Percentiles rank a stretch among this genome's conserved stretches.
These are phyloP conservation scores for Morbakka virulenta DNA, from an alignment of 30 jellyfish, hydroid and myxozoan genomes.

Conservation along the genomic window DNA sequence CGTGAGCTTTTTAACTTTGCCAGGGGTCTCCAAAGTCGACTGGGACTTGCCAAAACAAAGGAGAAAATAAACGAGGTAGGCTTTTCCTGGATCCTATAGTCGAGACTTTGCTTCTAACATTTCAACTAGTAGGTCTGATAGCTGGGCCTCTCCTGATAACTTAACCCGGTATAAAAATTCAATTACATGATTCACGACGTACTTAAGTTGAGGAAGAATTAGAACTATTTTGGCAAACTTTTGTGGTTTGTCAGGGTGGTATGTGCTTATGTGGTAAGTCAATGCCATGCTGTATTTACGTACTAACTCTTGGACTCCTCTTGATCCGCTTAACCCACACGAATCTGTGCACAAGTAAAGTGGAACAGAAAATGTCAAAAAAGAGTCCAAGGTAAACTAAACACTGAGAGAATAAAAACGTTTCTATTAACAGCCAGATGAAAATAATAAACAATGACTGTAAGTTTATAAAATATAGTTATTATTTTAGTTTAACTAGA, in stretches of 20 bases:
- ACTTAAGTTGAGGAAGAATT: constrained; percentile 85
- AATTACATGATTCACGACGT: constrained; percentile 70
- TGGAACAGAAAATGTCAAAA: background rate
- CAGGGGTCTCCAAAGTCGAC: too few relatives aligned
- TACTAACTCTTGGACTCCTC: constrained; percentile 74
- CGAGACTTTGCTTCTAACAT: constrained; percentile 92
- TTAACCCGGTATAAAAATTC: constrained; percentile 78
- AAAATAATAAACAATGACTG: too few relatives aligned
- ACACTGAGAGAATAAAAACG: too few relatives aligned
- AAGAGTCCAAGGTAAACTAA: too few relatives aligned
- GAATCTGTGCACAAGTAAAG: constrained; percentile 39
- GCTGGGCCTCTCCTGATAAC: constrained; percentile 73
- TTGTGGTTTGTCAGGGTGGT: constrained; percentile 84
- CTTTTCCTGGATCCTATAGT: too few relatives aligned
- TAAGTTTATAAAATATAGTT: too few relatives aligned
- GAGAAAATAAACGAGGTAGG: too few relatives aligned
- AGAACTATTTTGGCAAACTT: constrained; percentile 84
- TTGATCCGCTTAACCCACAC: constrained; percentile 77
- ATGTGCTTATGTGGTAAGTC: constrained; percentile 64
- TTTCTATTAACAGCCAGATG: too few relatives aligned
- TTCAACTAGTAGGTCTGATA: constrained; percentile 88
- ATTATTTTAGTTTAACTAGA: too few relatives aligned
- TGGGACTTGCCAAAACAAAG: too few relatives aligned
- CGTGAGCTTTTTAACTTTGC: too few relatives aligned
- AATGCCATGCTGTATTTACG: constrained; percentile 73